Evolutionary conservation across 1,140 invertebrate genomes (phyloP).

Genomic region (Lucilia cuprina): DNA sequence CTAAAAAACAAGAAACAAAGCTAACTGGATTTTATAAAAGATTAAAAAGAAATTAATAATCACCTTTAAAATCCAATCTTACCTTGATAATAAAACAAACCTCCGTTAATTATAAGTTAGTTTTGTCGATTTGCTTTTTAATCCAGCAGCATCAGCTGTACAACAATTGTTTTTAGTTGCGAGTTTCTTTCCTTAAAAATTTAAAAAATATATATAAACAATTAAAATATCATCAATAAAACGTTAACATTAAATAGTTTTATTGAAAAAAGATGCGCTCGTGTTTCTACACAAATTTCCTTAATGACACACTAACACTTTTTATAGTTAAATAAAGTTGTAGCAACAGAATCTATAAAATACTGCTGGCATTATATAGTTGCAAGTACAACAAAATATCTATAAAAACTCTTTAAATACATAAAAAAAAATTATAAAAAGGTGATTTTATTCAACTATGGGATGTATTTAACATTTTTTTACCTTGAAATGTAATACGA

Average conservation of each 20-base stretch:
- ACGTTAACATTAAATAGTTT: not conserved
- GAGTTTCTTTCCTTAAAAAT: not conserved
- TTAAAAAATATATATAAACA: not conserved
- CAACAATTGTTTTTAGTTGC: too few species aligned
- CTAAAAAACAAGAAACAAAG: too few species aligned
- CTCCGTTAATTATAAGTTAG: not conserved
- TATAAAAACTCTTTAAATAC: not conserved
- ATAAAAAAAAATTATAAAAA: not conserved
- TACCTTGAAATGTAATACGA: constrained; percentile 1
- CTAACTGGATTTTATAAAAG: too few species aligned
- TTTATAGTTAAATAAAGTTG: not conserved
- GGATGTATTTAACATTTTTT: not conserved
- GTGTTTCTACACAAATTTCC: not conserved
- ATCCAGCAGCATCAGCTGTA: too few species aligned
- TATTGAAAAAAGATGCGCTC: too few species aligned
- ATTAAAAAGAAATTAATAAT: too few species aligned
- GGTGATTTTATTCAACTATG: not conserved
- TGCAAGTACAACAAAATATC: not conserved
- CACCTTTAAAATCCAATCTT: too few species aligned
- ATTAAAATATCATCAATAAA: constrained; percentile 15
- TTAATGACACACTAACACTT: not conserved
- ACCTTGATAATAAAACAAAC: not conserved
- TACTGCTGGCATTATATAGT: not conserved
- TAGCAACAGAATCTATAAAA: not conserved
- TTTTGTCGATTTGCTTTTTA: too few species aligned